These are phyloP conservation scores for Tetranychus piercei DNA, from an alignment of 2,888 invertebrate genomes.

Conservation along the genomic window DNA sequence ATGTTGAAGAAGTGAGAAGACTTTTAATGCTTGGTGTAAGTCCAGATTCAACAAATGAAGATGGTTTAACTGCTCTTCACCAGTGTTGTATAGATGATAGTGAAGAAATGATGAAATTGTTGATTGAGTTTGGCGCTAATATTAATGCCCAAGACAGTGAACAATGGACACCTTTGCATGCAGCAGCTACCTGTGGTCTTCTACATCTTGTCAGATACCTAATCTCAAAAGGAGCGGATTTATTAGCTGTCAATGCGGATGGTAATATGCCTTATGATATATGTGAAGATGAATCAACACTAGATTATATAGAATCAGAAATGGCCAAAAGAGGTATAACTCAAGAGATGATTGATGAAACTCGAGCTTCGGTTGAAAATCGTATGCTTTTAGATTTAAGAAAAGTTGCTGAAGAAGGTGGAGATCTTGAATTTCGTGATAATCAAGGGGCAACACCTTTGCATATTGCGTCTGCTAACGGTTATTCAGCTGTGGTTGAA, in stretches of 20 bases:
- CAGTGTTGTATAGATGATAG: conserved; percentile 98
- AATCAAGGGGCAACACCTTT: conserved; percentile 78
- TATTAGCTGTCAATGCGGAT: conserved; percentile 92
- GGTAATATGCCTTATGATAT: conserved; percentile 99
- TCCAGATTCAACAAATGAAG: conserved; percentile 94
- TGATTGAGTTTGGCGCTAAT: conserved; percentile 77
- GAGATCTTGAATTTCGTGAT: conserved; percentile 63
- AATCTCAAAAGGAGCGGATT: conserved; percentile 72
- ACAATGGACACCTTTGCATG: conserved; percentile 94
- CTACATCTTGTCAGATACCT: conserved; percentile 76
- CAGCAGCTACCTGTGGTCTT: conserved; percentile 96
- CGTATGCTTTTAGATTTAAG: conserved; percentile 77
- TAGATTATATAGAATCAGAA: conserved; percentile 88
- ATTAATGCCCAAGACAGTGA: conserved; percentile 93
- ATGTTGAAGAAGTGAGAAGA: conserved; percentile 80
- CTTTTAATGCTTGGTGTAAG: conserved; percentile 72
- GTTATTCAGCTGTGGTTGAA: conserved; percentile 81
- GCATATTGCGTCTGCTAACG: conserved; percentile 93
- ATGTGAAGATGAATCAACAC: conserved; percentile 87
- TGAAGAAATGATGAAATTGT: conserved; percentile 79
- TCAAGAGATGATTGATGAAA: conserved; percentile 67
- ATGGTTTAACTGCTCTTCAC: conserved; percentile 92
- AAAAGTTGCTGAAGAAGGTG: conserved; percentile 47
- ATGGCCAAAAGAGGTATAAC: conserved; percentile 65
- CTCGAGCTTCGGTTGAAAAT: conserved; percentile 72